A percentile compares a stretch with the other conserved stretches of the same genome.
phyloP scores from a whole-genome alignment of 2,113 vertebrate genomes.

The Mandrillus leucophaeus region DNA sequence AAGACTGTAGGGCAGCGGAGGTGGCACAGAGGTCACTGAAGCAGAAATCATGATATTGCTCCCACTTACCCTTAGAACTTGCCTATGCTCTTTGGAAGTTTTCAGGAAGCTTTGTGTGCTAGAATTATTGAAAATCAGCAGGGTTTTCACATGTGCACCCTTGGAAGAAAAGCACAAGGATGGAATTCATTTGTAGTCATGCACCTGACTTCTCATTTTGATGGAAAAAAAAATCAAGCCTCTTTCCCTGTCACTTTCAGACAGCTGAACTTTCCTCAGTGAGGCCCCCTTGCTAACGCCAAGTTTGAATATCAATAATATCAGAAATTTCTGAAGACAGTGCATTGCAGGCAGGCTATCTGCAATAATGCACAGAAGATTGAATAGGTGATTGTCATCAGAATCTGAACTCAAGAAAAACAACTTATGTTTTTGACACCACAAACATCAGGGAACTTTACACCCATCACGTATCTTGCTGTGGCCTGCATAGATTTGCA shows the following conservation, averaged over 20 bases:
- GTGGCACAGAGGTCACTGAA: not conserved
- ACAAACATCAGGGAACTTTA: not conserved
- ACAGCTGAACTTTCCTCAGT: not conserved
- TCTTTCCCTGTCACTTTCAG: not conserved
- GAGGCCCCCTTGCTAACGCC: too few relatives aligned
- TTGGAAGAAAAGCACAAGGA: not conserved
- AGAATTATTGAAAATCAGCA: not conserved
- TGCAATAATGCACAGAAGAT: too few relatives aligned
- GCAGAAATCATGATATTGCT: not conserved
- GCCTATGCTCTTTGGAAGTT: not conserved
- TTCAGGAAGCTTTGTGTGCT: not conserved
- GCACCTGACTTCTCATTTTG: not conserved
- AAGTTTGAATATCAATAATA: not conserved
- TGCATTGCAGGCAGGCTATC: fast-evolving
- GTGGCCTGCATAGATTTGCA: not conserved
- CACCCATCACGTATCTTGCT: not conserved
- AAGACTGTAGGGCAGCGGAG: not conserved
- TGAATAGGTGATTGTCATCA: not conserved
- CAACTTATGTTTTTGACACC: not conserved
- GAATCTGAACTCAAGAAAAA: not conserved
- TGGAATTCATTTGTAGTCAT: not conserved
- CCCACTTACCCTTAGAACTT: not conserved
- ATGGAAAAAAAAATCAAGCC: not conserved
- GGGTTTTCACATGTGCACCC: not conserved
- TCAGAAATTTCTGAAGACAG: not conserved